Conservation (phyloP, 2,888 invertebrate genomes). For the Philonicus albiceps region DNA sequence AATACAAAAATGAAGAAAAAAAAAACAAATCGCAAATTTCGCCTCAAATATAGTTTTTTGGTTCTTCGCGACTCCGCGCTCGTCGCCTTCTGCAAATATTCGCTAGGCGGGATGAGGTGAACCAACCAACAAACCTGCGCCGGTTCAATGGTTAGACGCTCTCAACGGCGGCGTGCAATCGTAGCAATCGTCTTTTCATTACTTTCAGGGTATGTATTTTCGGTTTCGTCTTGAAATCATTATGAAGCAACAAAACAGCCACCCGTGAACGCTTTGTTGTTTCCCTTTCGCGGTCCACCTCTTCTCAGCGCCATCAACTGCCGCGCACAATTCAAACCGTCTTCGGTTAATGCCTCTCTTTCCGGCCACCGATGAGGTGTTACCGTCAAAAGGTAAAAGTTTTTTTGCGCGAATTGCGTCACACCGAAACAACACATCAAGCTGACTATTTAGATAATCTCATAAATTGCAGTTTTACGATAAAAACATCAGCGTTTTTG, state of each 20-base stretch:
- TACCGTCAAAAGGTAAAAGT: neutral
- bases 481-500: neutral
- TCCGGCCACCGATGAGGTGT: neutral
- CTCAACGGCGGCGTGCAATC: neutral
- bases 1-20: neutral
- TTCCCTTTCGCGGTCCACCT: neutral
- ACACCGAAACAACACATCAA: neutral
- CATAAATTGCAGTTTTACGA: neutral
- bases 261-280: neutral
- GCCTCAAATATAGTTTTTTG: neutral
- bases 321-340: neutral
- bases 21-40: neutral
- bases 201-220: neutral
- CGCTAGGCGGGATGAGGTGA: neutral
- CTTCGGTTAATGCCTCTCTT: neutral
- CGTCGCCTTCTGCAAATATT: neutral
- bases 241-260: neutral
- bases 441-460: neutral
- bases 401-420: neutral
- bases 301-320: neutral
- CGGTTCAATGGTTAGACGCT: neutral
- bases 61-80: neutral
- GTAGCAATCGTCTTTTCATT: neutral
- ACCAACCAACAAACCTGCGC: neutral
- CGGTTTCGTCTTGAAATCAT: neutral